Conservation (phyloP, 2,797 vertebrate genomes). For the Xenops minutus region DNA sequence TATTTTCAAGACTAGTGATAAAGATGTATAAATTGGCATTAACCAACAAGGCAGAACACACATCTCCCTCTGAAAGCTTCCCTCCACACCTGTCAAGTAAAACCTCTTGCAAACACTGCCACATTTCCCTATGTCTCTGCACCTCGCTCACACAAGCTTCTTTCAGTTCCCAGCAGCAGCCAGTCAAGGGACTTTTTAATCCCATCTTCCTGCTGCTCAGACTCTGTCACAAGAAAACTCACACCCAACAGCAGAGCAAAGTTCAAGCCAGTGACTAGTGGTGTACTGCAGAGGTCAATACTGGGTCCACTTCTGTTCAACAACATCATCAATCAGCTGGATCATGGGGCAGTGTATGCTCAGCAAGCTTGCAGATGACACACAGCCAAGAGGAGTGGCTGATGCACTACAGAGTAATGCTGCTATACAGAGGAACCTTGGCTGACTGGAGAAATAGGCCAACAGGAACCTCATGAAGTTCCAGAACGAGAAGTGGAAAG, state of each 20-base stretch:
- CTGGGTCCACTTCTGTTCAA: neutral
- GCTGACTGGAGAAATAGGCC: neutral
- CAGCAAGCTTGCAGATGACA: neutral
- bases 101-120: neutral
- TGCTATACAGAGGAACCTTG: neutral
- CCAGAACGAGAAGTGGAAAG: neutral
- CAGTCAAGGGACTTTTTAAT: neutral
- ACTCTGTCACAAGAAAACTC: neutral
- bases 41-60: neutral
- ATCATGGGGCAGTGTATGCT: neutral
- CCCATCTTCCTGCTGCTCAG: neutral
- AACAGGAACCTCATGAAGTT: neutral
- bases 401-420: rapidly evolving
- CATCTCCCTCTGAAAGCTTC: neutral
- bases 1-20: neutral
- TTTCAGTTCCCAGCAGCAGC: neutral
- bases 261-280: neutral
- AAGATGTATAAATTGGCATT: neutral
- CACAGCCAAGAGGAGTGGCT: neutral
- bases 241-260: rapidly evolving
- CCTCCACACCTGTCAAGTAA: neutral
- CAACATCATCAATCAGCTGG: neutral
- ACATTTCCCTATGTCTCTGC: neutral
- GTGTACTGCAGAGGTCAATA: neutral
- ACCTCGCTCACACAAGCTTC: neutral